Conservation (phyloP, 2,113 vertebrate species). For the Charina bottae region DNA sequence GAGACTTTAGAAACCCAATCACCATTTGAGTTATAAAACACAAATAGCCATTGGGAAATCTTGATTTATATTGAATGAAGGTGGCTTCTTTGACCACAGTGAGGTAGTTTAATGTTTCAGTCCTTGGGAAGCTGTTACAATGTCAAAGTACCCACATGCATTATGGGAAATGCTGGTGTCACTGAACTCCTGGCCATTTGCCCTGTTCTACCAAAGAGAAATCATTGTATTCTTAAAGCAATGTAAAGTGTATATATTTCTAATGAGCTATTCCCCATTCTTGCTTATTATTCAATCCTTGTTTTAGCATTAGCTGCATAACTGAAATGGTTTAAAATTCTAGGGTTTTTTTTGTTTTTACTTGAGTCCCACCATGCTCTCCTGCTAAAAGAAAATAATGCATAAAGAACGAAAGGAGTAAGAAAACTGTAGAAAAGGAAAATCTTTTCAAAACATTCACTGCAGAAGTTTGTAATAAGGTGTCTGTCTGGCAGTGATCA, state of each 20-base stretch:
- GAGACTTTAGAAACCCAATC: background rate
- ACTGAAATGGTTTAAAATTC: slow-evolving; percentile 54
- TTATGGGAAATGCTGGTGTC: background rate
- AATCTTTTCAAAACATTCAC: slow-evolving; percentile 32
- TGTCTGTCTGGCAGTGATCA: slow-evolving; percentile 64
- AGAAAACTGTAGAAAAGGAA: slow-evolving; percentile 64
- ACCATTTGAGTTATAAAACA: slow-evolving; percentile 14
- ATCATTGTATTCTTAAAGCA: background rate
- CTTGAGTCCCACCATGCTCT: slow-evolving; percentile 63
- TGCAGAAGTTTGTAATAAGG: slow-evolving; percentile 67
- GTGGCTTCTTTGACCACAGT: slow-evolving; percentile 33
- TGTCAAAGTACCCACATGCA: slow-evolving; percentile 11
- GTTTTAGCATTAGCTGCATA: slow-evolving; percentile 61
- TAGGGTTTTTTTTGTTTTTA: slow-evolving; percentile 59
- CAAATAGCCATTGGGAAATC: slow-evolving; percentile 19
- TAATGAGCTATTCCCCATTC: slow-evolving; percentile 46
- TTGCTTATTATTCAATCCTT: slow-evolving; percentile 63
- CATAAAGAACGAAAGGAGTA: slow-evolving; percentile 60
- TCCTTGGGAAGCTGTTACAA: slow-evolving; percentile 14
- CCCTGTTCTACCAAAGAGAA: background rate
- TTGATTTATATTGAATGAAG: slow-evolving; percentile 30
- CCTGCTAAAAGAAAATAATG: slow-evolving; percentile 69
- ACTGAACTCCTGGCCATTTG: background rate
- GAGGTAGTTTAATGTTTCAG: slow-evolving; percentile 20
- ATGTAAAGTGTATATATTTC: slow-evolving; percentile 50